Conservation (phyloP, 2,113 vertebrate genomes). For the Otolemur garnettii region DNA sequence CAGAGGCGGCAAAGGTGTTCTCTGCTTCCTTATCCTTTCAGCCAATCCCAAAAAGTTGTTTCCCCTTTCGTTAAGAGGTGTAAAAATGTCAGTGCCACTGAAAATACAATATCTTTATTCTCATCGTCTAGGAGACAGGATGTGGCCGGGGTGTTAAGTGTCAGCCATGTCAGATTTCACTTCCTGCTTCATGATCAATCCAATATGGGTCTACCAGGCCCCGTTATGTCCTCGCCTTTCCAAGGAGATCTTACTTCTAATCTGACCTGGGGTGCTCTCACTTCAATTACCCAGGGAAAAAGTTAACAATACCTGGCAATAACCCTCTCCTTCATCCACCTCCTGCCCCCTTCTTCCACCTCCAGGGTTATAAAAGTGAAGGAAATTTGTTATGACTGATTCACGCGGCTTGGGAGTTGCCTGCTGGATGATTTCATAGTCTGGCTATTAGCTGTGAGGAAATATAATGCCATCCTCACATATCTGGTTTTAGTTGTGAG, state of each 20-base stretch:
- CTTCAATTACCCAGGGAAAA: conserved; percentile 83
- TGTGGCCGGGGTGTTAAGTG: conserved; percentile 91
- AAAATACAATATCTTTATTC: conserved; percentile 86
- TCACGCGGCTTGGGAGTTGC: conserved; percentile 75
- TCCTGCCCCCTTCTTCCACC: conserved; percentile 81
- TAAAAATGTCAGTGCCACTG: conserved; percentile 88
- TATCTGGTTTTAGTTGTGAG: conserved; percentile 84
- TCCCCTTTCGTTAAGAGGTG: conserved; percentile 85
- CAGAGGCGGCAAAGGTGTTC: conserved; percentile 10
- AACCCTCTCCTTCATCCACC: conserved; percentile 62
- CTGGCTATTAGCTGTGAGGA: conserved; percentile 90
- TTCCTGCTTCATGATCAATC: conserved; percentile 93
- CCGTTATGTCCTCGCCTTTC: conserved; percentile 68
- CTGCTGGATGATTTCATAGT: conserved; percentile 91
- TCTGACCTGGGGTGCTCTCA: conserved; percentile 64
- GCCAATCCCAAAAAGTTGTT: conserved; percentile 51
- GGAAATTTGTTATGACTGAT: conserved; percentile 87
- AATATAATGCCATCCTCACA: conserved; percentile 86
- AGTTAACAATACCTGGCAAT: conserved; percentile 71
- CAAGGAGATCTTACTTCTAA: conserved; percentile 66
- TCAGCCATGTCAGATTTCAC: conserved; percentile 91
- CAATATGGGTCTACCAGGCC: conserved; percentile 85
- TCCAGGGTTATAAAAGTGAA: conserved; percentile 90
- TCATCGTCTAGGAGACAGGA: conserved; percentile 89
- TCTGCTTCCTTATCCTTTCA: conserved; percentile 72